These are phyloP conservation scores for Zelleria hepariella DNA, from an alignment of 2,888 invertebrate species.

Conservation along the genomic window DNA sequence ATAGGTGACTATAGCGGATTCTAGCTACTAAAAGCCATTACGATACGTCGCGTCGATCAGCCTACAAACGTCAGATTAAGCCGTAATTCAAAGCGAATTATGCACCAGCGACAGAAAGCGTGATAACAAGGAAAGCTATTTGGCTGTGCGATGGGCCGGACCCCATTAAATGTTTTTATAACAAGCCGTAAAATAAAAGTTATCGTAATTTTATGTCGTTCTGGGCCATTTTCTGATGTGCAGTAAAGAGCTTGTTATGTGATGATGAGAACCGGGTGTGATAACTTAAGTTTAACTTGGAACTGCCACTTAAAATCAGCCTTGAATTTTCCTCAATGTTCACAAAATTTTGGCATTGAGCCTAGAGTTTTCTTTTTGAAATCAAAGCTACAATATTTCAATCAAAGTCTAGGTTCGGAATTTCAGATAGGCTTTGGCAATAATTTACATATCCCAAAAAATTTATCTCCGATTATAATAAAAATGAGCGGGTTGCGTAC, in stretches of 20 bases:
- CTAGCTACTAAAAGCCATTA: not conserved
- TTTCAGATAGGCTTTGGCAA: too few relatives aligned
- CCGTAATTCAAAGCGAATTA: not conserved
- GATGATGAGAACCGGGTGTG: not conserved
- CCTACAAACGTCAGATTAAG: slow-evolving; percentile 2
- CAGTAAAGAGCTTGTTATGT: not conserved
- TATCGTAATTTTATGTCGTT: not conserved
- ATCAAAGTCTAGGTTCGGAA: too few relatives aligned
- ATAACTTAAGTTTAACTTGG: not conserved
- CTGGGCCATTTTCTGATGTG: not conserved
- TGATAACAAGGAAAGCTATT: not conserved
- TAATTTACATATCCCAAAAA: too few relatives aligned
- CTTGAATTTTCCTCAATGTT: too few relatives aligned
- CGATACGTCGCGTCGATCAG: not conserved
- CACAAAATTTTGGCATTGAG: too few relatives aligned
- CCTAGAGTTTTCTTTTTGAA: too few relatives aligned
- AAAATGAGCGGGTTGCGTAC: too few relatives aligned
- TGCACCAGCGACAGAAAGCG: not conserved
- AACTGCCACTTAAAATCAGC: not conserved
- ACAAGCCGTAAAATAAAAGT: not conserved
- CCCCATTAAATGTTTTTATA: not conserved
- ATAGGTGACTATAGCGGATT: too few relatives aligned
- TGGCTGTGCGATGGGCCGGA: not conserved
- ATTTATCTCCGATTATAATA: too few relatives aligned
- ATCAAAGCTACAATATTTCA: too few relatives aligned